phyloP scores from a whole-genome alignment of 2,113 vertebrate genomes.

The Gymnobelideus leadbeateri region DNA sequence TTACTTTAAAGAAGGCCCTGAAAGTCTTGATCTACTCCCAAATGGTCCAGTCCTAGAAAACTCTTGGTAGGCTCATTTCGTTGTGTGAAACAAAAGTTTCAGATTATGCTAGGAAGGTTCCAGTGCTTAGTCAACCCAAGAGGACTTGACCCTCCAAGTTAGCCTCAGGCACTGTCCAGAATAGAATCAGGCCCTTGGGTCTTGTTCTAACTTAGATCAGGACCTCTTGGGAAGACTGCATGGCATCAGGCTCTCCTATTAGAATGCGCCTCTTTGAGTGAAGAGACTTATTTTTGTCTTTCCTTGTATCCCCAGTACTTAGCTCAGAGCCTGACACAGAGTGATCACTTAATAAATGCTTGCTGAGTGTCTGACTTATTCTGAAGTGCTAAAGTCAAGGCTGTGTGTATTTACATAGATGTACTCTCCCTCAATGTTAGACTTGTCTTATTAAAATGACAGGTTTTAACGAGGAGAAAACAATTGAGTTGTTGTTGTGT shows the following conservation, averaged over 20 bases:
- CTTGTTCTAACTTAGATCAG: not conserved
- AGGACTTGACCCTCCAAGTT: not conserved
- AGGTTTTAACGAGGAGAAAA: not conserved
- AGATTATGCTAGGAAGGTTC: not conserved
- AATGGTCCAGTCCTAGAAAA: not conserved
- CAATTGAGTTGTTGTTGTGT: not conserved
- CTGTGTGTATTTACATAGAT: not conserved
- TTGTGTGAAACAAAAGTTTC: not conserved
- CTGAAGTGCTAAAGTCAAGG: rapidly evolving
- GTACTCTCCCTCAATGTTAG: not conserved
- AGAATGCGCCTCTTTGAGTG: not conserved
- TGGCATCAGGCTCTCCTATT: not conserved
- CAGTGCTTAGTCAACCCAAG: not conserved
- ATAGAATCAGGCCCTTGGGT: rapidly evolving
- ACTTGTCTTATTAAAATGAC: not conserved
- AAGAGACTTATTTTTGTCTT: not conserved
- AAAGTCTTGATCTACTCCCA: not conserved
- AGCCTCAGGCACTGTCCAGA: not conserved
- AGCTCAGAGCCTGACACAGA: not conserved
- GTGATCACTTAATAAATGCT: not conserved
- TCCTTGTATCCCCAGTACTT: not conserved
- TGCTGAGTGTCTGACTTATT: not conserved
- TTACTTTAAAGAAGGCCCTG: not conserved
- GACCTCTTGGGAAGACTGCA: rapidly evolving
- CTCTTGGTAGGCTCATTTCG: not conserved